A percentile compares a stretch with the other conserved stretches of the same genome.
These are phyloP conservation scores for Hirundichthys speculiger DNA, from an alignment of 2,113 vertebrate genomes.

Conservation along the genomic window DNA sequence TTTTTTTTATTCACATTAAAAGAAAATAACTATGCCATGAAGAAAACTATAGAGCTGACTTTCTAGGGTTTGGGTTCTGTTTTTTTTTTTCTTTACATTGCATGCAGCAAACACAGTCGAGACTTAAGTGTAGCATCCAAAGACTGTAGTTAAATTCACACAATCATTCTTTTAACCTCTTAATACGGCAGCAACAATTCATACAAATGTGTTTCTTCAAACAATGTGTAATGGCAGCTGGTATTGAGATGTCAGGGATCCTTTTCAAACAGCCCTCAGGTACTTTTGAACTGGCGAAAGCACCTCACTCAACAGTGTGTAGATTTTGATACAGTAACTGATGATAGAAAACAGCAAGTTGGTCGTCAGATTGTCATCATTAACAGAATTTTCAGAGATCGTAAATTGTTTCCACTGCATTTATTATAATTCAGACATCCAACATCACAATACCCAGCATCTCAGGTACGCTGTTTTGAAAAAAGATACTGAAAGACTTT, in stretches of 20 bases:
- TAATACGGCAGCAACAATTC: too few relatives aligned
- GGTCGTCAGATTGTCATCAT: too few relatives aligned
- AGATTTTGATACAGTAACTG: background rate
- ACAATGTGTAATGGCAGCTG: background rate
- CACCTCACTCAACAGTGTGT: background rate
- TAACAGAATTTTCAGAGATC: background rate
- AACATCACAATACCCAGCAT: background rate
- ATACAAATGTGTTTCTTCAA: constrained; percentile 2
- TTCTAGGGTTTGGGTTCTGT: background rate
- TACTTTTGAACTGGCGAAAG: constrained; percentile 3
- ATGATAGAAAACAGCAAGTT: too few relatives aligned
- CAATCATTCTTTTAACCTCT: too few relatives aligned
- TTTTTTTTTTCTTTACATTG: too few relatives aligned
- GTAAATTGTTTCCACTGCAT: too few relatives aligned
- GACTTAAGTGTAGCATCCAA: too few relatives aligned
- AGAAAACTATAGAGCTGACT: background rate
- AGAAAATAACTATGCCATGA: background rate
- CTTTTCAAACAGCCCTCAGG: background rate
- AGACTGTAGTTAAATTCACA: too few relatives aligned
- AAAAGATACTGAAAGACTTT: background rate
- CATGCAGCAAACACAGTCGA: too few relatives aligned
- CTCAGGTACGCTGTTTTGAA: constrained; percentile 3
- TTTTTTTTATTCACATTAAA: constrained; percentile 4
- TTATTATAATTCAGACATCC: constrained; percentile 2
- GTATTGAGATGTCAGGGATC: background rate